These are phyloP conservation scores for Drosophila basisetae DNA, from an alignment of 2,888 invertebrate genomes.

Conservation along the genomic window DNA sequence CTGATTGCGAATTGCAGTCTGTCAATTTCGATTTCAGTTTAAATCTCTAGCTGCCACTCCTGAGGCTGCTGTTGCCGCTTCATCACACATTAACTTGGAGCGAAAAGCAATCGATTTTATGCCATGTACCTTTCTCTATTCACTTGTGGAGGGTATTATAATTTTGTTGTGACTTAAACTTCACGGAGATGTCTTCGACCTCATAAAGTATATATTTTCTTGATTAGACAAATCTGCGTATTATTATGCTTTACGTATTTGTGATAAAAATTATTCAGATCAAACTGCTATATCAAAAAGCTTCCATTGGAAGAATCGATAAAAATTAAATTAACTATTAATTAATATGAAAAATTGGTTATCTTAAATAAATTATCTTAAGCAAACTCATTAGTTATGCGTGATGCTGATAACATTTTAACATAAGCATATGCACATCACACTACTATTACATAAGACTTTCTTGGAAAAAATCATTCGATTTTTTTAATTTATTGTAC, in stretches of 20 bases:
- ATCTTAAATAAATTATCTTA: not conserved
- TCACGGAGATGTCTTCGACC: not conserved
- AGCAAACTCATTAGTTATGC: not conserved
- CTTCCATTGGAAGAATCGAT: not conserved
- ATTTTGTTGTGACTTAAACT: not conserved
- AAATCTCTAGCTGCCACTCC: conserved; percentile 24
- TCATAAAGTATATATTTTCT: not conserved
- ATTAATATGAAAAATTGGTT: not conserved
- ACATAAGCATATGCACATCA: not conserved
- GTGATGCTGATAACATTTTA: not conserved
- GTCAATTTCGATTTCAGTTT: conserved; percentile 28
- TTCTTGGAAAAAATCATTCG: not conserved
- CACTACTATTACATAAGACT: not conserved
- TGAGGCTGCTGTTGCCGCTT: conserved; percentile 15
- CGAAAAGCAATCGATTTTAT: conserved; percentile 67
- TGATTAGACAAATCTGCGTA: not conserved
- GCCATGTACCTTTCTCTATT: conserved; percentile 9
- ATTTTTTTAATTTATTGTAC: not conserved
- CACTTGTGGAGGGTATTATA: not conserved
- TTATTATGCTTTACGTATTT: not conserved
- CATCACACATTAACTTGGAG: conserved; percentile 33
- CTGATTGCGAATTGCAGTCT: conserved; percentile 61
- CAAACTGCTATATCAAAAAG: not conserved
- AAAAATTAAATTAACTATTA: not conserved
- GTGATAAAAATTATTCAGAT: not conserved